Conservation (phyloP, 2,113 vertebrate genomes). For the Amphiprion percula region DNA sequence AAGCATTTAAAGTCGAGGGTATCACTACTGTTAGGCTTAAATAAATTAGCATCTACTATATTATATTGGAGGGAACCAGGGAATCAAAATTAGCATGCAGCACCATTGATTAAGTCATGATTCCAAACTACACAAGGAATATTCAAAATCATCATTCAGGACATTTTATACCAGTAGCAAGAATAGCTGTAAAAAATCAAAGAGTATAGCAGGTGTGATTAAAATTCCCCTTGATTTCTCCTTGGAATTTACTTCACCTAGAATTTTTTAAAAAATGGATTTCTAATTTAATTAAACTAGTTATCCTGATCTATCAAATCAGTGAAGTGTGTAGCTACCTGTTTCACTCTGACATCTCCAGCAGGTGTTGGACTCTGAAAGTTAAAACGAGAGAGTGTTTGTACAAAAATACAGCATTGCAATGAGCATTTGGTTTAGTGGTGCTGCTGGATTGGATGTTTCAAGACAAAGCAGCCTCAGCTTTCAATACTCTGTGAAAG, state of each 20-base stretch:
- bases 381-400: slow-evolving; percentile 65
- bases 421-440: slow-evolving; percentile 4
- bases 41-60: neutral
- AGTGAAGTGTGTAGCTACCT: slow-evolving; percentile 72
- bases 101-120: neutral
- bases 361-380: slow-evolving; percentile 83
- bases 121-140: neutral
- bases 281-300: neutral
- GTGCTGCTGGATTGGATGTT: neutral
- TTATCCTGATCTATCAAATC: neutral
- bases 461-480: neutral
- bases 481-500: neutral
- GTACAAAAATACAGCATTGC: slow-evolving; percentile 21
- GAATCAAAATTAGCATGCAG: slow-evolving; percentile 12
- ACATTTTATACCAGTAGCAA: neutral
- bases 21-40: neutral
- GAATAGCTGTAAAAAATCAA: neutral
- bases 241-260: too few species aligned
- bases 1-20: neutral
- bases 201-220: neutral
- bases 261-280: neutral
- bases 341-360: slow-evolving; percentile 86
- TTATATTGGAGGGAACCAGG: neutral
- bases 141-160: neutral
- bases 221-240: too few species aligned